phyloP scores from a whole-genome alignment of 1,140 invertebrate genomes.

The Cecropterus lyciades region DNA sequence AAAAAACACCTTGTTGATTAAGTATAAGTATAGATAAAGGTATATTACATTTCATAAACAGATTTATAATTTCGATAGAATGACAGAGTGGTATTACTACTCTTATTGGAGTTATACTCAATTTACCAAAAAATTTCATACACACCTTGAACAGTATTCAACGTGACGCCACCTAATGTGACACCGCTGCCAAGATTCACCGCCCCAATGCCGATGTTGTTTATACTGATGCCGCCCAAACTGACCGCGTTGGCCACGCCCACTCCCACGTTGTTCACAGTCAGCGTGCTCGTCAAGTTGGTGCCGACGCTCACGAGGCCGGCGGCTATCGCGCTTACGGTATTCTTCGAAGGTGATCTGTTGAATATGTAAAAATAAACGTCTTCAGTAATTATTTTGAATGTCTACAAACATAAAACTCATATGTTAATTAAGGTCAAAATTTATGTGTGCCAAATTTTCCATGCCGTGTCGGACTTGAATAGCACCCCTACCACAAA shows the following conservation, averaged over 20 bases:
- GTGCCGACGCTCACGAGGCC: constrained; percentile 30
- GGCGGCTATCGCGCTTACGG: constrained; percentile 33
- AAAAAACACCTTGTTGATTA: too few species aligned
- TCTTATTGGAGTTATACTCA: too few species aligned
- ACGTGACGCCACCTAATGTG: constrained; percentile 9
- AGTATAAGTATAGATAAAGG: too few species aligned
- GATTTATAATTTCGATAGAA: too few species aligned
- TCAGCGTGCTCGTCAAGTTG: constrained; percentile 27
- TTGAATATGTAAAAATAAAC: neutral
- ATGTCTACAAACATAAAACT: too few species aligned
- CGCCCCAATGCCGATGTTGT: constrained; percentile 19
- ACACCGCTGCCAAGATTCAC: constrained; percentile 27
- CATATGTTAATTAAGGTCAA: too few species aligned
- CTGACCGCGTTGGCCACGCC: constrained; percentile 27
- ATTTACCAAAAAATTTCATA: neutral
- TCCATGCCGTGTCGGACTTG: too few species aligned
- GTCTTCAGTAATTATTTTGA: too few species aligned
- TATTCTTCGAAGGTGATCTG: constrained; percentile 50
- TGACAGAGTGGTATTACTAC: too few species aligned
- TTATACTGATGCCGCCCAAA: constrained; percentile 17
- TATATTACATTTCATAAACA: too few species aligned
- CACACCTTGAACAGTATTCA: constrained; percentile 24
- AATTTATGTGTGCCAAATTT: too few species aligned
- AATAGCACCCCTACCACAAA: too few species aligned
- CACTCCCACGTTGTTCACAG: constrained; percentile 11